Base-by-base conservation (phyloP, 2,113 vertebrate genomes). In the Tiliqua scincoides region DNA sequence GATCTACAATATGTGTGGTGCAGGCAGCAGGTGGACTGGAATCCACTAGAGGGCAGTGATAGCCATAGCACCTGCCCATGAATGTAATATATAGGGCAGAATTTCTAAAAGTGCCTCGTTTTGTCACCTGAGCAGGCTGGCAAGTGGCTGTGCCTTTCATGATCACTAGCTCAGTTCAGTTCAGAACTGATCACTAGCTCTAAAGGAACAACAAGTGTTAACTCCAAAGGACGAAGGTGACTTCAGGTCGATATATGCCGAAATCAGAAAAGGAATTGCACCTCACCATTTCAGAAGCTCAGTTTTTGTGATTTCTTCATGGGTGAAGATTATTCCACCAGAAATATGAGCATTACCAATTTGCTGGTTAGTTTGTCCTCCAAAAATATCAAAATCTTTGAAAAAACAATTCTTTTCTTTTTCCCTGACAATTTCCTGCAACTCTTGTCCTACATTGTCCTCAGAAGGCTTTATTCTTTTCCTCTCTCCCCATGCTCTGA, bases 1-100 rank as follows among this genome's bases (percentile, higher is more conserved):
- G 61, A 81, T 65, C 30, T 23, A 65, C n/a, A 52, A 21, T 5
- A 35, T 10, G 54, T 52, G 59, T 81, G n/a, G 40, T 57, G 54
- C 54, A 84, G 73, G 59, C 78, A 91, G 76, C 20, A 82, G 84
- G 11, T 57, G 2, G 17, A 23, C 30, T 23, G 20, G 30, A 59
- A n/a, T 68, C 79, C 79, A 87, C 72, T 76, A 82, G 79, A 82
- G 79, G 79, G 79, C 79, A 87, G 71, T 87, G 79, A 70, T 15
- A 68, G 62, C 62, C 67, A 43, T 72, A 48, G 43, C 43, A 79
- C 25, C 73, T 81, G 17, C 32, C 3, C 27, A 37, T 65, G 5
- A 30, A 9, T 43, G 11, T 2, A 65, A 1, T 86, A 35, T 52
- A 35, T 6, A 61, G 83, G 85, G 65, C 8, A 11, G 37, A 59